These are phyloP conservation scores for Morinoia aosen DNA, from an alignment of 2,888 invertebrate genomes.

Conservation along the genomic window DNA sequence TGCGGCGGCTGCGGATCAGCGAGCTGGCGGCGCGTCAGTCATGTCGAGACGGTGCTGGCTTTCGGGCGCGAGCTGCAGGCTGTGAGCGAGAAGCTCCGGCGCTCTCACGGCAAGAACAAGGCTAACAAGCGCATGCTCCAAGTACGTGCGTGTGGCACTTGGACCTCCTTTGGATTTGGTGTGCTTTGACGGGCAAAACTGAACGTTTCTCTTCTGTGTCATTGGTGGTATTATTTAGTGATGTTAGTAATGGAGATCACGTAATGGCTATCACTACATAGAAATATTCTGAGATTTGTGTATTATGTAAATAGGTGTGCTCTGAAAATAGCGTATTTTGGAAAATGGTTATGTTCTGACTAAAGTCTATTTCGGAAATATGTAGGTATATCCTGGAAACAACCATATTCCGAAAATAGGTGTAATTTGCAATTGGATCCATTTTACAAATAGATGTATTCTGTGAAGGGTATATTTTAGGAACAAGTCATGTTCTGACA, in stretches of 20 bases:
- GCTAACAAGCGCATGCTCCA: constrained; percentile 92
- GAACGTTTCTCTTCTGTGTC: background rate
- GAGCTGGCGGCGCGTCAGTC: constrained; percentile 10
- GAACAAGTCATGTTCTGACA: too few relatives aligned
- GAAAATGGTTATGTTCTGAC: too few relatives aligned
- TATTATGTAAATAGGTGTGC: background rate
- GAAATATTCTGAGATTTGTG: background rate
- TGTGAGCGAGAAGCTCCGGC: constrained; percentile 87
- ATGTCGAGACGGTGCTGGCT: constrained; percentile 86
- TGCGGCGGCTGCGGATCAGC: constrained; percentile 3
- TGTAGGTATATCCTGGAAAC: too few relatives aligned
- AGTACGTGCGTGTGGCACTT: constrained; percentile 73
- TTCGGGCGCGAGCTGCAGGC: constrained; percentile 94
- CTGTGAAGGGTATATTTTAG: too few relatives aligned
- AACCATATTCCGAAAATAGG: too few relatives aligned
- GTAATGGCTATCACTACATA: background rate
- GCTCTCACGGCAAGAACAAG: constrained; percentile 85
- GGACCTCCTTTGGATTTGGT: background rate
- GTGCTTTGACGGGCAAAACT: constrained; percentile 12
- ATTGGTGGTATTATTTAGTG: background rate
- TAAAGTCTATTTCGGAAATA: too few relatives aligned
- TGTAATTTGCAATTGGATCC: too few relatives aligned
- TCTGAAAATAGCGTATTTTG: too few relatives aligned
- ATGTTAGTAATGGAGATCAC: background rate
- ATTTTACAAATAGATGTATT: too few relatives aligned